These are phyloP conservation scores for Orchesellides sinensis DNA, from an alignment of 2,888 invertebrate species.

Conservation along the genomic window DNA sequence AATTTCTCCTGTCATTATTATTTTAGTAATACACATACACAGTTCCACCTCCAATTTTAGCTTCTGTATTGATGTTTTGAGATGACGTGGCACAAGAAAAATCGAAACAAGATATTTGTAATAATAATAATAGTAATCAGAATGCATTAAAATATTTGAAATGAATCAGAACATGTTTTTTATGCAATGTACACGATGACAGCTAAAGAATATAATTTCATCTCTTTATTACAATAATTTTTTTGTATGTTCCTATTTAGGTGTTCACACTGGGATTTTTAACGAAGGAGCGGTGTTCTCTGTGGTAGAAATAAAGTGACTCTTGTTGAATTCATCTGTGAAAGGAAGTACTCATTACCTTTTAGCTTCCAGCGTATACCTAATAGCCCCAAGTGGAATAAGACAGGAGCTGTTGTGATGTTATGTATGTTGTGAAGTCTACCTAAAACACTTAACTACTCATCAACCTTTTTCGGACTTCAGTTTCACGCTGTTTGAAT, in stretches of 20 bases:
- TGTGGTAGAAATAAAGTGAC: constrained; percentile 29
- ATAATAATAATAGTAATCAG: not conserved
- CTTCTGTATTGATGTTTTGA: no score
- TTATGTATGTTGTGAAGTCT: no score
- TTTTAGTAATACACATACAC: not conserved
- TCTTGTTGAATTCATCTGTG: constrained; percentile 6
- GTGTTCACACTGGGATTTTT: constrained; percentile 46
- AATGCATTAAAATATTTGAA: not conserved
- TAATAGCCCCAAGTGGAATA: no score
- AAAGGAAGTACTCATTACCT: not conserved
- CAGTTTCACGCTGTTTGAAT: not conserved
- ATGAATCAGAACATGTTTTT: not conserved
- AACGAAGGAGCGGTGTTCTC: constrained; percentile 19
- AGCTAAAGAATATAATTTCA: no score
- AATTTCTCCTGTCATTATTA: constrained; percentile 16
- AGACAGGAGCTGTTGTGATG: no score
- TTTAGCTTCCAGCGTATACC: not conserved
- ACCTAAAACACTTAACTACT: no score
- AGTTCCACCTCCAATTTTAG: not conserved
- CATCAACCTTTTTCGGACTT: not conserved
- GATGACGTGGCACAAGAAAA: not conserved
- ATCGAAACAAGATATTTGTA: not conserved
- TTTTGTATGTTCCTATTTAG: no score
- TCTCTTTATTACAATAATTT: no score
- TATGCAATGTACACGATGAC: constrained; percentile 39